A percentile compares a stretch with the other conserved stretches of the same genome.
Evolutionary conservation across 2,888 invertebrate species (phyloP).

Genomic region (Thalpophila matura): DNA sequence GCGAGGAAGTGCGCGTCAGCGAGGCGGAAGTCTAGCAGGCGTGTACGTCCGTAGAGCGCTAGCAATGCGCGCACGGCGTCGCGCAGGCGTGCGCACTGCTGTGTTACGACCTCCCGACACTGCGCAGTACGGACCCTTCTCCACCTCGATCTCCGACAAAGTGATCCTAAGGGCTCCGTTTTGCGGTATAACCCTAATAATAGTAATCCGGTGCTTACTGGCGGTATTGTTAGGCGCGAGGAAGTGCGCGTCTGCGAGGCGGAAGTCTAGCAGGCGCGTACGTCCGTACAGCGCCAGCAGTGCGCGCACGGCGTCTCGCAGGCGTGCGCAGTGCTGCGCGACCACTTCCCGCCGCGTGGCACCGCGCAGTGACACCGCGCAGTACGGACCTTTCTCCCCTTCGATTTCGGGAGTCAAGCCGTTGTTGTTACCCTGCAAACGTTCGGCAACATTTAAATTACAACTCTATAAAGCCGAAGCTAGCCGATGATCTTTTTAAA

Average conservation of each 20-base stretch:
- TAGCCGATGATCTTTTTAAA: no score
- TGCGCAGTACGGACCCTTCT: slow-evolving; percentile 93
- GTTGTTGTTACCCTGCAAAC: slow-evolving; percentile 69
- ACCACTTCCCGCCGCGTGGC: slow-evolving; percentile 92
- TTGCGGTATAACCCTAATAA: no score
- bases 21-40: slow-evolving; percentile 95
- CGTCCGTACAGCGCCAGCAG: slow-evolving; percentile 96
- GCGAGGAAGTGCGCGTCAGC: slow-evolving; percentile 90
- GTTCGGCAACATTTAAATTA: no score
- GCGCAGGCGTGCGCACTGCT: slow-evolving; percentile 93
- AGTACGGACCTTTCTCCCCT: slow-evolving; percentile 93
- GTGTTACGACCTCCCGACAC: slow-evolving; percentile 92
- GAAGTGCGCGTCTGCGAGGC: slow-evolving; percentile 91
- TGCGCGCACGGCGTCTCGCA: slow-evolving; percentile 95
- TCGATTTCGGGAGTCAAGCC: slow-evolving; percentile 91
- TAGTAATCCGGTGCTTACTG: no score
- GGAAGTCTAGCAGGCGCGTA: slow-evolving; percentile 96
- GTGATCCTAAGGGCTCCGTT: no score
- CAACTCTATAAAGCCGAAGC: no score
- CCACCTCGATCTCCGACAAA: slow-evolving; percentile 93
- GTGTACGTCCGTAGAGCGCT: slow-evolving; percentile 96
- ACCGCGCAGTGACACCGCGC: slow-evolving; percentile 92
- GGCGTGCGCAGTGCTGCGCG: slow-evolving; percentile 92
- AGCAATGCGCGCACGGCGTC: slow-evolving; percentile 96
- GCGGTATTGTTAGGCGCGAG: slow-evolving; percentile 85